Percentiles rank a stretch among this genome's conserved stretches.
phyloP scores from a whole-genome alignment of 1,140 invertebrate species.

The Ips nitidus region DNA sequence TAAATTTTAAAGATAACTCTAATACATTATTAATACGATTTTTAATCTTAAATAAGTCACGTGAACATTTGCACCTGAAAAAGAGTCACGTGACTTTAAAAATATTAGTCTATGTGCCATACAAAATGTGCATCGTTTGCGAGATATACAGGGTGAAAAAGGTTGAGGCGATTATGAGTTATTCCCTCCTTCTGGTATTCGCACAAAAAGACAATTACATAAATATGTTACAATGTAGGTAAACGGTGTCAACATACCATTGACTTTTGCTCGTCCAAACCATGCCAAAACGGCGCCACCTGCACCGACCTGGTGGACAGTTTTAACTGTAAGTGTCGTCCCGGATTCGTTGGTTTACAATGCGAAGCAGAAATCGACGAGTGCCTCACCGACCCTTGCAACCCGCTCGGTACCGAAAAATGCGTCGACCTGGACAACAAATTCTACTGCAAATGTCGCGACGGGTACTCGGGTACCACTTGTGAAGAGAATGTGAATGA shows the following conservation, averaged over 20 bases:
- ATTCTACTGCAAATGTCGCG: constrained; percentile 85
- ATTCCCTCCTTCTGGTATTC: neutral
- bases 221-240: too few species aligned
- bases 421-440: constrained; percentile 89
- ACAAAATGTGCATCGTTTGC: too few species aligned
- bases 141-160: too few species aligned
- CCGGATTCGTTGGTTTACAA: constrained; percentile 88
- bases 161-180: neutral
- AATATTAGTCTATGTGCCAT: too few species aligned
- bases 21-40: too few species aligned
- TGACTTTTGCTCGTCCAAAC: constrained; percentile 84
- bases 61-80: too few species aligned
- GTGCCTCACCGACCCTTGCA: constrained; percentile 89
- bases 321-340: constrained; percentile 88
- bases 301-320: constrained; percentile 85
- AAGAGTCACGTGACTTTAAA: too few species aligned
- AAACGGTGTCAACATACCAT: constrained; percentile 86
- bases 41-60: too few species aligned
- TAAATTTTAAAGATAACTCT: too few species aligned
- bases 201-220: neutral
- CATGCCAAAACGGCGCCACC: constrained; percentile 86
- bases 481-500: constrained; percentile 77
- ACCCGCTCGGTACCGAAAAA: constrained; percentile 80
- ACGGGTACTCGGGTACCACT: constrained; percentile 78
- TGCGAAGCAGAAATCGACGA: constrained; percentile 93